Percentiles rank a stretch among this genome's conserved stretches.
phyloP scores from a whole-genome alignment of 2,888 invertebrate genomes.

The Parelbella ahira region DNA sequence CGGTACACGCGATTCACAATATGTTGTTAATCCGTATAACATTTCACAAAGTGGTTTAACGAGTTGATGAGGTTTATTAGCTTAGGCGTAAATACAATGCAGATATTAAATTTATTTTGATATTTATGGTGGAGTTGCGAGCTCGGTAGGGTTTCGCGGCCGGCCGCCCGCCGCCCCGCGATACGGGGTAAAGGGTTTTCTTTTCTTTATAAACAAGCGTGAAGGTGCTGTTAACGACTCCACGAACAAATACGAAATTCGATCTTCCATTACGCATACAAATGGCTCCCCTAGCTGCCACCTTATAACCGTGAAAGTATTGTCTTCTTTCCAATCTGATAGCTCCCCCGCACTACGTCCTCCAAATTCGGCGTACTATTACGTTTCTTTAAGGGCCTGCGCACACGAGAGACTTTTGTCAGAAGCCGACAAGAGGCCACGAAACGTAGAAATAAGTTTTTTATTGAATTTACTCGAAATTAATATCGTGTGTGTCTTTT shows the following conservation, averaged over 20 bases:
- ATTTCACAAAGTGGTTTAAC: conserved; percentile 6
- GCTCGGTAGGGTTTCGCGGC: conserved; percentile 49
- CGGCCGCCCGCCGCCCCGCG: conserved; percentile 34
- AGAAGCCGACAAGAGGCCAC: too few relatives aligned
- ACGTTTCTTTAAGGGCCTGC: too few relatives aligned
- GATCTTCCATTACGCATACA: conserved; percentile 78
- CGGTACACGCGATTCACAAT: too few relatives aligned
- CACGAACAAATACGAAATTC: conserved; percentile 79
- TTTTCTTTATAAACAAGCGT: conserved; percentile 77
- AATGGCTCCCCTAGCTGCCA: conserved; percentile 59
- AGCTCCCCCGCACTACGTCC: conserved; percentile 38
- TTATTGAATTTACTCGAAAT: too few relatives aligned
- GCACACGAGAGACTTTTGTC: too few relatives aligned
- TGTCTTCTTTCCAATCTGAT: conserved; percentile 64
- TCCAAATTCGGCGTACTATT: conserved; percentile 39
- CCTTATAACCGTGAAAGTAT: conserved; percentile 52
- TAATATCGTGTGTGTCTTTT: too few relatives aligned
- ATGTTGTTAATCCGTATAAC: too few relatives aligned
- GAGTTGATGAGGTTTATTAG: conserved; percentile 19
- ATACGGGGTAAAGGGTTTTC: conserved; percentile 64
- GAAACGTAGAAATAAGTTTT: too few relatives aligned
- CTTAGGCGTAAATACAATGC: conserved; percentile 26
- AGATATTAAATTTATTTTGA: conserved; percentile 42
- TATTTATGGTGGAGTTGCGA: conserved; percentile 42
- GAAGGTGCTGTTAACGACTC: conserved; percentile 78